Conservation (phyloP, 2,113 vertebrate genomes). For the Peromyscus californicus region DNA sequence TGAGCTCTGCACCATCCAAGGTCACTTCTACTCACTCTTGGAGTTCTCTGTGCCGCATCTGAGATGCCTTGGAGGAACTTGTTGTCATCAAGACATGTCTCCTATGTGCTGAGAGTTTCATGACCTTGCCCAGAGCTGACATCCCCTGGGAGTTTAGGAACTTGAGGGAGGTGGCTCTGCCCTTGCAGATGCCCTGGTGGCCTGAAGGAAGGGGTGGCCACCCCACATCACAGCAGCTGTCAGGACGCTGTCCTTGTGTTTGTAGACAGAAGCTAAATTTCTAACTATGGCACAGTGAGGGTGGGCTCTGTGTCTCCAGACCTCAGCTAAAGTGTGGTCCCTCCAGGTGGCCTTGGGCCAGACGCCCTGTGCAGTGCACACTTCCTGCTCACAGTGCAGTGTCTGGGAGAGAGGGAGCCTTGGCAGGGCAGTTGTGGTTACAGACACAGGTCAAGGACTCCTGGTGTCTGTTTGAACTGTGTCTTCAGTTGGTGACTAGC, state of each 20-base stretch:
- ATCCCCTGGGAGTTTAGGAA: neutral
- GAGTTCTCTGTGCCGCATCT: neutral
- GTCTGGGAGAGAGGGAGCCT: neutral
- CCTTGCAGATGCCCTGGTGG: neutral
- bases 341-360: neutral
- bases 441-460: neutral
- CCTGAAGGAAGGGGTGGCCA: neutral
- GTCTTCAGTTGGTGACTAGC: neutral
- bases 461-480: neutral
- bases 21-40: neutral
- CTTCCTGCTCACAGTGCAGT: neutral
- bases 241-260: rapidly evolving
- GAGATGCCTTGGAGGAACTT: neutral
- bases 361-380: neutral
- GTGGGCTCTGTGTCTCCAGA: neutral
- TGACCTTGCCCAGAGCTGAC: neutral
- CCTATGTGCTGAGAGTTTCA: neutral
- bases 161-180: neutral
- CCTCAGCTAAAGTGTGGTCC: neutral
- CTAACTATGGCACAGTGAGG: neutral
- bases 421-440: neutral
- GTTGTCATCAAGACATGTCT: too few species aligned
- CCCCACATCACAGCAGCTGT: neutral
- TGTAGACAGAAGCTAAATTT: neutral
- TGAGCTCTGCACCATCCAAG: neutral